Base-by-base conservation (phyloP, 2,113 vertebrate species). In the Amphiprion percula region DNA sequence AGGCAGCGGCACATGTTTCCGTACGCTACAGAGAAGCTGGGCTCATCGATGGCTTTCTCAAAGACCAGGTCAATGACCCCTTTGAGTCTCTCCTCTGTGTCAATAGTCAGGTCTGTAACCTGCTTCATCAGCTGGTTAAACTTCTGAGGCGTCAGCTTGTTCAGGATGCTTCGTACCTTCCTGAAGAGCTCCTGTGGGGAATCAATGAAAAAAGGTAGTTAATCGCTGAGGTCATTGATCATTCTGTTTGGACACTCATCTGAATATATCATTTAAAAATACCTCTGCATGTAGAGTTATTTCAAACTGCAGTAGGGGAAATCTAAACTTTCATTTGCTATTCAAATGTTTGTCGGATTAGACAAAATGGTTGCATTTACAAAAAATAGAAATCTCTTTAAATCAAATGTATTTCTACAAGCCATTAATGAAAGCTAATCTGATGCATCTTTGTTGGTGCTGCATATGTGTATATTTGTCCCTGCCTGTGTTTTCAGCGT, bases 101-200 rank as follows among this genome's bases (percentile, higher is more conserved):
- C 97, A 74, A 99, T 97, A 0, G 98, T 98, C 84, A 99, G 95
- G 75, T 97, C 98, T 0, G 97, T 97, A 88, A 99, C 97, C 89
- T 99, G 98, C 92, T 99, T 99, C 96, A 99, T 99, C 49, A 99
- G 95, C 82, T 98, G 97, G 71, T 97, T 96, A 94, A 99, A 99
- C 96, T 98, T 99, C 93, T 99, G 98, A 1, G 98, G 98, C 0
- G 98, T 99, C 89, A 99, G 91, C 90, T 99, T 99, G 94, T 99
- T 99, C 87, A 99, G 92, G 93, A 99, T 99, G 94, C 98, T 98
- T 56, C 98, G 96, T 26, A 99, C 98, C 90, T 97, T 98, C 79
- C 95, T 96, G 93, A 99, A 98, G 83, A 99, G 95, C 8, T 99
- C 98, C 98, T 99, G 83, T 5, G 19, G 39, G 63, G 19, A 75